phyloP scores from a whole-genome alignment of 2,888 invertebrate genomes.

The Crocallis elinguaria region DNA sequence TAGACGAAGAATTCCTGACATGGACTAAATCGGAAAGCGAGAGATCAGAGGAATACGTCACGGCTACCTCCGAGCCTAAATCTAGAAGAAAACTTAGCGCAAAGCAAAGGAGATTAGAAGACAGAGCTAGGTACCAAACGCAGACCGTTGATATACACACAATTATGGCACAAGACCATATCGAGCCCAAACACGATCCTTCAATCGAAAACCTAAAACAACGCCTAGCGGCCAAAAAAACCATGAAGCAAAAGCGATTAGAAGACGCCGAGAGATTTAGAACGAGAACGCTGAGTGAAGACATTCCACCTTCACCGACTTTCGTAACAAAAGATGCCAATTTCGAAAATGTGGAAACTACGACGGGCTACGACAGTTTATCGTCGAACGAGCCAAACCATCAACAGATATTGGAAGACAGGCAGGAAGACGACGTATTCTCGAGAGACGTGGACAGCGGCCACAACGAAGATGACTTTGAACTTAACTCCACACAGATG shows the following conservation, averaged over 20 bases:
- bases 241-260: slow-evolving; percentile 83
- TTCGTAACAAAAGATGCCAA: slow-evolving; percentile 75
- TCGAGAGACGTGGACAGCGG: slow-evolving; percentile 85
- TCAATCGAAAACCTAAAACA: slow-evolving; percentile 71
- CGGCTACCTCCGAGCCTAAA: slow-evolving; percentile 64
- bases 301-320: slow-evolving; percentile 79
- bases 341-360: slow-evolving; percentile 77
- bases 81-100: slow-evolving; percentile 81
- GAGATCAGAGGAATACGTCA: slow-evolving; percentile 67
- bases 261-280: slow-evolving; percentile 90
- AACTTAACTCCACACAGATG: slow-evolving; percentile 85
- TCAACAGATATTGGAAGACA: slow-evolving; percentile 64
- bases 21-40: slow-evolving; percentile 79
- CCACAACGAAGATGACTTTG: slow-evolving; percentile 89
- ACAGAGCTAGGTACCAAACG: slow-evolving; percentile 89
- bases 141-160: slow-evolving; percentile 80
- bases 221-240: slow-evolving; percentile 74
- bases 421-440: slow-evolving; percentile 61
- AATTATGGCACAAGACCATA: slow-evolving; percentile 47
- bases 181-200: slow-evolving; percentile 55
- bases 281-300: slow-evolving; percentile 88
- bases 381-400: slow-evolving; percentile 75
- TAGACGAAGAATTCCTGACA: slow-evolving; percentile 70
- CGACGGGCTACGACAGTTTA: slow-evolving; percentile 78
- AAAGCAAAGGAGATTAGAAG: slow-evolving; percentile 87